Evolutionary conservation across 1,140 invertebrate species (phyloP), one percentile per base, ranked within the genome.

Genomic region (Chymomyza costata): DNA sequence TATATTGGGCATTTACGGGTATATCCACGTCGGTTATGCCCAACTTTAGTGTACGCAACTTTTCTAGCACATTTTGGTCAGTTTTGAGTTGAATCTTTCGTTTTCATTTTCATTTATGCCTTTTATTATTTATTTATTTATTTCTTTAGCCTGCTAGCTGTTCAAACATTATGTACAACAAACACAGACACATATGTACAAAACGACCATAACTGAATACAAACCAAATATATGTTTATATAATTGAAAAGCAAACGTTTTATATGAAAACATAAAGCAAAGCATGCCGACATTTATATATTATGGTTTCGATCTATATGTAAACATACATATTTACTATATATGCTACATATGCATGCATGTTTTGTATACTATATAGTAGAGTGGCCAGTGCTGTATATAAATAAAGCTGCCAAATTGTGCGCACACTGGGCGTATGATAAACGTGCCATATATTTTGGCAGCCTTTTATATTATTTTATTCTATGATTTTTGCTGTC

Each of bases 181-280:
- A n/a, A 73, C 69, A 66, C 69, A 34, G 47, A 62, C 51, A 62
- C 34, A 13, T n/a, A 19, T 41, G 35, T 16, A 35, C 48, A 37
- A 37, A 37, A 11, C 3, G 3, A 37, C 6, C 21, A 18, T 73
- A 65, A 59, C 66, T 66, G 66, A 71, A 78, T 66, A 71, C 63
- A 78, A 76, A 78, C 71, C 55, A 71, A 76, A 78, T 78, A n/a
- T n/a, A 71, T 76, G 71, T 76, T 76, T 76, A 76, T 76, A 71
- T 76, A 78, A 76, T 76, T 76, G 71, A 76, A 74, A 74, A 64
- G 65, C 69, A 73, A 73, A 74, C 59, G 64, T 44, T 60, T 43
- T 61, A 56, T 35, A 39, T 66, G 71, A 76, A 76, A 76, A 59
- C 73, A 78, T 63, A 64, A 55, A 74, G 65, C 69, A 54, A 51